Percentiles rank a stretch among this genome's conserved stretches.
These are phyloP conservation scores for Strongylocentrotus purpuratus DNA, from an alignment of 35 echinoderm and acorn worm genomes.

Conservation along the genomic window DNA sequence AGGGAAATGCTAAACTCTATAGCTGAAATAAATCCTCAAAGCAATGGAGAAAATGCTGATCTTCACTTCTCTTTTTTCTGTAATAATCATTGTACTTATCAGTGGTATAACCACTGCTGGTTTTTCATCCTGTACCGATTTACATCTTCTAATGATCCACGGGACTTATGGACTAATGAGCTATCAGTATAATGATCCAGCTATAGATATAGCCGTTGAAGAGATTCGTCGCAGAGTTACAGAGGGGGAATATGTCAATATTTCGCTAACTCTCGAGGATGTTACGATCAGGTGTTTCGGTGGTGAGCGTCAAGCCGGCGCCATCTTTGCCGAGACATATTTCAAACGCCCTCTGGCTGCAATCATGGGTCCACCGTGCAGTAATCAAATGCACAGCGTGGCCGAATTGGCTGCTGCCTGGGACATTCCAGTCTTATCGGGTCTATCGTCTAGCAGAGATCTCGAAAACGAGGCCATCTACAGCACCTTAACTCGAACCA, in stretches of 20 bases:
- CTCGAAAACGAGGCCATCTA: not conserved
- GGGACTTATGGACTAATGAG: not conserved
- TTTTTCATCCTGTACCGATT: not conserved
- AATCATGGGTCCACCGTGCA: constrained; percentile 30
- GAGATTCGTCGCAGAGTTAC: not conserved
- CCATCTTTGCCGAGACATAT: not conserved
- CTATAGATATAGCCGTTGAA: constrained; percentile 15
- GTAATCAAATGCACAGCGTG: not conserved
- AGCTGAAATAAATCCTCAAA: not conserved
- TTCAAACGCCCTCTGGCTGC: not conserved
- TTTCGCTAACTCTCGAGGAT: not conserved
- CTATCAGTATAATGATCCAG: constrained; percentile 12
- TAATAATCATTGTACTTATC: not conserved
- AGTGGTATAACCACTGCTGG: not conserved
- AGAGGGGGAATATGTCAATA: not conserved
- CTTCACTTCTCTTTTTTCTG: not conserved
- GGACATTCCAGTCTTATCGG: constrained; percentile 21
- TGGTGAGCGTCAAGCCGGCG: not conserved
- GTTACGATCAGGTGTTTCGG: not conserved
- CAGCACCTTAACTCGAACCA: constrained; percentile 26
- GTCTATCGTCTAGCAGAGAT: not conserved
- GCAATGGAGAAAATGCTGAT: not conserved
- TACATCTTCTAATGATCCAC: not conserved
- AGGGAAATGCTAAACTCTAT: not conserved
- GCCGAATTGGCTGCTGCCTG: constrained; percentile 6